Evolutionary conservation across 64 coral and sea anemone species (phyloP).

Genomic region (Stichodactyla helianthus): DNA sequence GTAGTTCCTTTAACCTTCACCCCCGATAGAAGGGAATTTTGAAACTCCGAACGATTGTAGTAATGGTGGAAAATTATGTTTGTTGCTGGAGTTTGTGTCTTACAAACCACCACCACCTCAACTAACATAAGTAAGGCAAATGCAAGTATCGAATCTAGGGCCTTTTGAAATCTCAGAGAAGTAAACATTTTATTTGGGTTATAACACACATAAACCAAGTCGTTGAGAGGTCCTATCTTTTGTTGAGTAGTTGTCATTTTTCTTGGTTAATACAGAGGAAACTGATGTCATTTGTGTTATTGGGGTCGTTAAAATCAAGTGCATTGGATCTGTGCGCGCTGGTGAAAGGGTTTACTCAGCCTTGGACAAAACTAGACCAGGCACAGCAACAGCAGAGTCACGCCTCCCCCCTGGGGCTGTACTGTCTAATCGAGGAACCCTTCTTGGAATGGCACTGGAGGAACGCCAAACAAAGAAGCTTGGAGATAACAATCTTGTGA

Average conservation of each 20-base stretch:
- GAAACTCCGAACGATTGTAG: too few relatives aligned
- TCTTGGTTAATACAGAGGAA: conserved; percentile 21
- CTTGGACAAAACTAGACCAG: conserved; percentile 45
- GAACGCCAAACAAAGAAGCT: conserved; percentile 29
- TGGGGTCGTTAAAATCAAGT: conserved; percentile 61
- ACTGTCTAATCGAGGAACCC: conserved; percentile 10
- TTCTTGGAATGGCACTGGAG: conserved; percentile 80
- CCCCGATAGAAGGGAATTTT: too few relatives aligned
- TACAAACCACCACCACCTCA: too few relatives aligned
- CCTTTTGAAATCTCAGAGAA: too few relatives aligned
- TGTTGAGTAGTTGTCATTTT: not conserved
- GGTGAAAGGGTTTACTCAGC: conserved; percentile 80
- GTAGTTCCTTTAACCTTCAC: too few relatives aligned
- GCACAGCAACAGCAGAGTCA: conserved; percentile 83
- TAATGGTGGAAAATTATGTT: too few relatives aligned
- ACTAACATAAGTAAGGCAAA: too few relatives aligned
- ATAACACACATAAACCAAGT: too few relatives aligned
- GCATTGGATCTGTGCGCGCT: conserved; percentile 65
- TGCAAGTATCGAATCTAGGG: too few relatives aligned
- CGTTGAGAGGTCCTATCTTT: not conserved
- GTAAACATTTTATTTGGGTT: too few relatives aligned
- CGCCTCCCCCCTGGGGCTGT: conserved; percentile 57
- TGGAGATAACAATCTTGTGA: conserved; percentile 45
- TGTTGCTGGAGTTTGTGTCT: too few relatives aligned
- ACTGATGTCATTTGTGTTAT: conserved; percentile 86